Conservation (phyloP, 2,888 invertebrate species). For the Parnassius apollo region DNA sequence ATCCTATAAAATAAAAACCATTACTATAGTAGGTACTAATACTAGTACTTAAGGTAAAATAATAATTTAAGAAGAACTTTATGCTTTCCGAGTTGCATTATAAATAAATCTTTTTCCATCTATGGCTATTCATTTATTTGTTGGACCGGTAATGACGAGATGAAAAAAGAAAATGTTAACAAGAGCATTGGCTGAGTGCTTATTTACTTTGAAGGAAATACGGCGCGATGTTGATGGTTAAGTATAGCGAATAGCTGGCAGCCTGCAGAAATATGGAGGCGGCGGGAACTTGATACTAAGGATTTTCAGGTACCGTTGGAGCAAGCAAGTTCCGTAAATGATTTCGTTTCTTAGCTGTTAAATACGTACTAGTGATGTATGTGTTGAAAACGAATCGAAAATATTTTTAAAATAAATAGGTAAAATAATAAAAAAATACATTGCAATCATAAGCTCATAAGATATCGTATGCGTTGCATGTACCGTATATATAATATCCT, state of each 20-base stretch:
- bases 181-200: conserved; percentile 32
- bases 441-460: too few relatives aligned
- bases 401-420: neutral
- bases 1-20: too few relatives aligned
- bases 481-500: too few relatives aligned
- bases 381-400: neutral
- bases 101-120: too few relatives aligned
- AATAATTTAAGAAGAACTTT: too few relatives aligned
- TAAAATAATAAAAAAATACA: too few relatives aligned
- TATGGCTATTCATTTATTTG: too few relatives aligned
- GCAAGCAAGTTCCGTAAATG: conserved; percentile 30
- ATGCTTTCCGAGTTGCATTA: too few relatives aligned
- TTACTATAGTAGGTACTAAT: too few relatives aligned
- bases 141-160: too few relatives aligned
- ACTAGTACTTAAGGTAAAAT: too few relatives aligned
- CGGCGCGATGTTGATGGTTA: conserved; percentile 56
- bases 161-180: conserved; percentile 5
- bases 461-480: too few relatives aligned
- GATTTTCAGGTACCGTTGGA: conserved; percentile 69
- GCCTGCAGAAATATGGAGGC: conserved; percentile 72
- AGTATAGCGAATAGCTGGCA: conserved; percentile 51
- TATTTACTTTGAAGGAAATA: conserved; percentile 31
- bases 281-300: conserved; percentile 72
- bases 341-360: neutral
- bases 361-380: neutral